phyloP scores from a whole-genome alignment of 2,797 vertebrate species.

The Neosilurus hyrtlii region DNA sequence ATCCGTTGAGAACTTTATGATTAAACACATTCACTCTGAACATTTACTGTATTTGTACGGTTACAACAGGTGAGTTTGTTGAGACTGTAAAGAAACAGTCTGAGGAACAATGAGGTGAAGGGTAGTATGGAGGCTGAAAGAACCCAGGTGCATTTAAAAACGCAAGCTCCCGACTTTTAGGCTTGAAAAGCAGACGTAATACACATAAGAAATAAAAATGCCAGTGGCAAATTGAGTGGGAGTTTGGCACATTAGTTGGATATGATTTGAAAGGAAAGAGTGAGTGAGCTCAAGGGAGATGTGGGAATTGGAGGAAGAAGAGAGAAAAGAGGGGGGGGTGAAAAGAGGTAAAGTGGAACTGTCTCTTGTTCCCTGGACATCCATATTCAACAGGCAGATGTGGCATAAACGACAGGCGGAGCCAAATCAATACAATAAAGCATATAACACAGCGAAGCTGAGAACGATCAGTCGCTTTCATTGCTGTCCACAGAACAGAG shows the following conservation, averaged over 20 bases:
- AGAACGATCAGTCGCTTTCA: not conserved
- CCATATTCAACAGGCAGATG: slow-evolving; percentile 47
- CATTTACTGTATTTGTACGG: no score
- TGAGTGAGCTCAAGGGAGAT: not conserved
- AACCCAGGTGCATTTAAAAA: slow-evolving; percentile 14
- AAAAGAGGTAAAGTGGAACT: slow-evolving; percentile 36
- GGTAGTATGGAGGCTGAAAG: not conserved
- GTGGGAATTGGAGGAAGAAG: not conserved
- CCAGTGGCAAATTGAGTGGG: slow-evolving; percentile 12
- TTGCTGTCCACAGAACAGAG: not conserved
- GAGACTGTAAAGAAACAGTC: no score
- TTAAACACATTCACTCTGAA: no score
- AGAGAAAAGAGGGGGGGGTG: not conserved
- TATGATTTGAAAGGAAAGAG: slow-evolving; percentile 13
- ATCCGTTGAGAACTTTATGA: no score
- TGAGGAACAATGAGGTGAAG: not conserved
- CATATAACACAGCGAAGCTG: slow-evolving; percentile 14
- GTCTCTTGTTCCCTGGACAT: slow-evolving; percentile 38
- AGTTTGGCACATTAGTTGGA: slow-evolving; percentile 24
- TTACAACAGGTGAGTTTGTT: no score
- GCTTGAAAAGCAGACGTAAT: slow-evolving; percentile 14
- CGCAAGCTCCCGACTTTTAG: not conserved
- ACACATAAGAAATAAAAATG: slow-evolving; percentile 20
- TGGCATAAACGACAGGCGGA: slow-evolving; percentile 43
- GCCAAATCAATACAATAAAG: slow-evolving; percentile 41